Percentiles rank a stretch among this genome's conserved stretches.
Conservation (phyloP, 1,140 invertebrate genomes). For the Neodiprion virginianus region DNA sequence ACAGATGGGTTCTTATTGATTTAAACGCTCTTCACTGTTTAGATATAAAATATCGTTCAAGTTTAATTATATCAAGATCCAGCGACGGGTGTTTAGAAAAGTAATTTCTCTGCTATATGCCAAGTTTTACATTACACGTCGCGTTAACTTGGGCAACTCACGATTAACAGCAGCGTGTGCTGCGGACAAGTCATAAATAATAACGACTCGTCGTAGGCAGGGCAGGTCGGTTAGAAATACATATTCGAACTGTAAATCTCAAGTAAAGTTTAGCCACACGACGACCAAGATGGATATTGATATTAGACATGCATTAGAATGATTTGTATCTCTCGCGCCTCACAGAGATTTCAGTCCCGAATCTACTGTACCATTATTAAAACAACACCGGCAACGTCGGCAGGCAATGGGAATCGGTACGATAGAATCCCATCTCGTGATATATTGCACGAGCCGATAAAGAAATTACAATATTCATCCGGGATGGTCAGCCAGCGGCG, state of each 20-base stretch:
- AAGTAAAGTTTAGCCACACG: neutral
- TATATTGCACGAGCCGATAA: neutral
- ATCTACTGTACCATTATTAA: neutral
- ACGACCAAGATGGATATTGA: neutral
- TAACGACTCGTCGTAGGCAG: neutral
- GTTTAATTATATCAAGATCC: neutral
- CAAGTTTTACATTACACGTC: neutral
- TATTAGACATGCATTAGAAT: slow-evolving; percentile 3
- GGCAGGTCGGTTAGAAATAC: neutral
- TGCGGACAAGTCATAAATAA: neutral
- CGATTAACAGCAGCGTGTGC: neutral
- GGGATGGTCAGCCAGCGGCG: neutral
- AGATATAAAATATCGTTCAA: neutral
- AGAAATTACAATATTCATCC: slow-evolving; percentile 7
- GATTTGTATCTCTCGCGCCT: neutral
- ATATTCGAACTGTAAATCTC: neutral
- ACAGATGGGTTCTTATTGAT: no score
- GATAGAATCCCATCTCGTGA: slow-evolving; percentile 7
- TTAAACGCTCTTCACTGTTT: no score
- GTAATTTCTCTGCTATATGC: neutral
- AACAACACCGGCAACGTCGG: neutral
- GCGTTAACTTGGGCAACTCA: neutral
- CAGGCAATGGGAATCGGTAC: neutral
- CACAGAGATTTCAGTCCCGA: neutral
- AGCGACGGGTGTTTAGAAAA: neutral